Base-by-base conservation (phyloP, 2,888 invertebrate genomes). In the Drosophila mulleri region DNA sequence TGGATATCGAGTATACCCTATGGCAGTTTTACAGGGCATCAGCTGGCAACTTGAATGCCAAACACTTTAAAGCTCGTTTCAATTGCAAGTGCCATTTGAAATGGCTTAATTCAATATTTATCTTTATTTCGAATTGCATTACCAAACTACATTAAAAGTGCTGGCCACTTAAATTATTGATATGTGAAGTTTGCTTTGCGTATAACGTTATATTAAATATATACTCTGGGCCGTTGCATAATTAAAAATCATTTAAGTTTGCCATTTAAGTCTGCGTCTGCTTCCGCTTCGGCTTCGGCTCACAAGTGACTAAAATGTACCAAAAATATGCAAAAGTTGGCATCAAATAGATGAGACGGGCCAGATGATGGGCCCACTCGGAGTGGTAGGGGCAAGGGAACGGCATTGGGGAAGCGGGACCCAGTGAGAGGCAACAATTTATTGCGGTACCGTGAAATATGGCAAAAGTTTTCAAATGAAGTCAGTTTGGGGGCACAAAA, bases 381-480 rank as follows among this genome's bases (percentile, higher is more conserved):
- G 29, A 32, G 39, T 4, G 3, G 1, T 11, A 9, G 1, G 12
- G n/a, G 20, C 18, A 3, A 3, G 20, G n/a, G 20, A 18, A 4
- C 1, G 2, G 9, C 23, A 18, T 3, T 2, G 2, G 9, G 26
- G 8, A n/a, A 1, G 16, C 11, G 45, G 35, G 26, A 12, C 11
- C 20, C 59, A 26, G 39, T 45, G 50, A 50, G 64, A 53, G 67
- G 60, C 66, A 78, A 72, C 86, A 83, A 85, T 85, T 85, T 85
- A 85, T 85, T 85, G 83, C 70, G 80, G 67, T 64, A 70, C 59
- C 66, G 56, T 87, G 78, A 85, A 85, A 87, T 87, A 85, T 87
- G 81, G 78, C 74, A 61, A 87, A 88, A 85, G 80, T 85, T 85
- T 86, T 78, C 75, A 78, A 87, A 87, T 80, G 78, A 84, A 84